A percentile compares a stretch with the other conserved stretches of the same genome.
phyloP scores from a whole-genome alignment of 1,140 invertebrate species.

The Saccostrea echinata region DNA sequence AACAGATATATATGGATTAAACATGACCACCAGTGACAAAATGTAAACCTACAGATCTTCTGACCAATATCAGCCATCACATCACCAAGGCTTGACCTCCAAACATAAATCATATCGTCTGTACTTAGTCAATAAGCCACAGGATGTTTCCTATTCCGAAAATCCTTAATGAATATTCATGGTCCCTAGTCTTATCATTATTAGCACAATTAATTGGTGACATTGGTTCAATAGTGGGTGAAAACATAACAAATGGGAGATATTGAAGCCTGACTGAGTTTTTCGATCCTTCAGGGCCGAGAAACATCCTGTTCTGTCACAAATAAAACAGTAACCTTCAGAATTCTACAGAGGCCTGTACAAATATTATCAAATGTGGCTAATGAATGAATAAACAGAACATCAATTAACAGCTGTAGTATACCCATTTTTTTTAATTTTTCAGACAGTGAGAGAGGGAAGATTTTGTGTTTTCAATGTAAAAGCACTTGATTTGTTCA shows the following conservation, averaged over 20 bases:
- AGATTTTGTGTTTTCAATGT: too few species aligned
- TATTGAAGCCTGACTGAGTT: not conserved
- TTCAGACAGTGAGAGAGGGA: too few species aligned
- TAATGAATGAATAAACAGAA: not conserved
- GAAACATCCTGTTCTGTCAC: constrained; percentile 3
- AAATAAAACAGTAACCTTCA: not conserved
- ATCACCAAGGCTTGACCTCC: too few species aligned
- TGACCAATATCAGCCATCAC: too few species aligned
- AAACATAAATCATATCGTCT: not conserved
- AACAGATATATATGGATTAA: too few species aligned
- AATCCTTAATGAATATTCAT: constrained; percentile 9
- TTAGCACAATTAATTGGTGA: constrained; percentile 8
- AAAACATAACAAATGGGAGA: constrained; percentile 25
- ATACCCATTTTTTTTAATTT: too few species aligned
- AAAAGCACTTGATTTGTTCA: too few species aligned
- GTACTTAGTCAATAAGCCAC: constrained; percentile 5
- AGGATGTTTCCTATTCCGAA: not conserved
- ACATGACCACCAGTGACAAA: too few species aligned
- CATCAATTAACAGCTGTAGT: too few species aligned
- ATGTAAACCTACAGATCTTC: too few species aligned
- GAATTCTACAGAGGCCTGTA: not conserved
- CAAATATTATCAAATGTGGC: not conserved
- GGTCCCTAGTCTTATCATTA: constrained; percentile 7
- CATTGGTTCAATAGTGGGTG: constrained; percentile 13
- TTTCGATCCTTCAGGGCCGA: not conserved